phyloP scores from a whole-genome alignment of 2,797 vertebrate species.

The Odontamblyopus lacepedii region DNA sequence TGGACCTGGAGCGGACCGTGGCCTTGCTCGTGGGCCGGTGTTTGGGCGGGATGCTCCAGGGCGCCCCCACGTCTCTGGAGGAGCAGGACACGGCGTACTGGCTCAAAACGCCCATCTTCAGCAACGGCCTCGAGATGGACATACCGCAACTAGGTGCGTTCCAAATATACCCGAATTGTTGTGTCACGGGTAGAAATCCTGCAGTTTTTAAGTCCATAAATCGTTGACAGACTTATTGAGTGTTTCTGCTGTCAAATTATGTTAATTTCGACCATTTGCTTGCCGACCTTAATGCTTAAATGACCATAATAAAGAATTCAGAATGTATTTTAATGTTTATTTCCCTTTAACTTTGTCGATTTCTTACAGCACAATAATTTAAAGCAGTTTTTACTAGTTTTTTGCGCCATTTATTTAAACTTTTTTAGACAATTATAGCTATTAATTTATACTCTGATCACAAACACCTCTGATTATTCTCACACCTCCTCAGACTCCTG shows the following conservation, averaged over 20 bases:
- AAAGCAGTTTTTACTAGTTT: too few species aligned
- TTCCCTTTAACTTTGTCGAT: too few species aligned
- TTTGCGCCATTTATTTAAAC: not conserved
- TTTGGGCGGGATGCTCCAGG: conserved; percentile 96
- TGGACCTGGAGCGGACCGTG: conserved; percentile 93
- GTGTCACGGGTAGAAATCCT: too few species aligned
- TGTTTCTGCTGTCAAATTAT: too few species aligned
- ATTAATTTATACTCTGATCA: not conserved
- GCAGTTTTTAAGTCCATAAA: too few species aligned
- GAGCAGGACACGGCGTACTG: conserved; percentile 95
- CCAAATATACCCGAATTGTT: too few species aligned
- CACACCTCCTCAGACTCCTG: conserved; percentile 79
- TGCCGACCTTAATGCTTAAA: too few species aligned
- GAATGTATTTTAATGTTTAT: too few species aligned
- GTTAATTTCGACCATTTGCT: too few species aligned
- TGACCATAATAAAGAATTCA: too few species aligned
- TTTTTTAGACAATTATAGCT: not conserved
- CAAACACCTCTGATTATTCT: not conserved
- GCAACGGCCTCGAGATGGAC: conserved; percentile 93
- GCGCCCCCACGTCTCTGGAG: conserved; percentile 86
- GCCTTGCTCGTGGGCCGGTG: conserved; percentile 93
- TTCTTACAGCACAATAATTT: too few species aligned
- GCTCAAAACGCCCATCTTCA: conserved; percentile 94
- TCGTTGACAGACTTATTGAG: too few species aligned
- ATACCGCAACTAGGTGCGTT: conserved; percentile 86